Conservation (phyloP, 2,113 vertebrate genomes). For the Pteruthius melanotis region DNA sequence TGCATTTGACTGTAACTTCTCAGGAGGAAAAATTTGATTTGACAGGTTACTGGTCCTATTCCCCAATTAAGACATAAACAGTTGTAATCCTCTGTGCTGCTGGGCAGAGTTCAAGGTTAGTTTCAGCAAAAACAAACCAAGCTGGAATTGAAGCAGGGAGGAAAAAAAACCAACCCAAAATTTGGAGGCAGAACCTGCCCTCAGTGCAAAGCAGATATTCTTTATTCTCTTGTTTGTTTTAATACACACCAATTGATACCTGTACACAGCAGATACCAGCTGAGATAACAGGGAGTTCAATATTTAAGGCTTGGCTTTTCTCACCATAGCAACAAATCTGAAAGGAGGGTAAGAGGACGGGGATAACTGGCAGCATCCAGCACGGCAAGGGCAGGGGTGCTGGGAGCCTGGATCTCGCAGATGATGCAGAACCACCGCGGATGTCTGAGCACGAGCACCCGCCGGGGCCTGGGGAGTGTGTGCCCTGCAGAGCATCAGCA, state of each 20-base stretch:
- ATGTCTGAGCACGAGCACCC: background rate
- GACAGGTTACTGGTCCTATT: background rate
- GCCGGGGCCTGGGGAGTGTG: rapidly evolving
- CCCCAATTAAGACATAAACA: background rate
- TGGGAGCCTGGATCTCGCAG: background rate
- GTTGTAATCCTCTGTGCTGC: background rate
- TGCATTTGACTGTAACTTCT: background rate
- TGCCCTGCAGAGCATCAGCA: background rate
- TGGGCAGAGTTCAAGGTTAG: background rate
- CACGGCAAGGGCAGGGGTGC: background rate
- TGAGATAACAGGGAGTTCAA: background rate
- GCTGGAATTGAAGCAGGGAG: background rate
- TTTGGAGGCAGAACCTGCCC: background rate
- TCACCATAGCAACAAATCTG: background rate
- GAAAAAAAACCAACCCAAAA: background rate
- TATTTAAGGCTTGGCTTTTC: background rate
- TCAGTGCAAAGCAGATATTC: background rate
- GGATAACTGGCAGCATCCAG: background rate
- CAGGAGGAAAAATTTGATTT: background rate
- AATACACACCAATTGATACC: background rate
- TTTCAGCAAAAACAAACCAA: background rate
- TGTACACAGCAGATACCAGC: background rate
- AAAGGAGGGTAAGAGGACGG: background rate
- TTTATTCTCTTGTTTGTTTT: background rate
- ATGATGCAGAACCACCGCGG: background rate